Conservation (phyloP, 1,140 invertebrate species). For the Tetramorium simillimum region DNA sequence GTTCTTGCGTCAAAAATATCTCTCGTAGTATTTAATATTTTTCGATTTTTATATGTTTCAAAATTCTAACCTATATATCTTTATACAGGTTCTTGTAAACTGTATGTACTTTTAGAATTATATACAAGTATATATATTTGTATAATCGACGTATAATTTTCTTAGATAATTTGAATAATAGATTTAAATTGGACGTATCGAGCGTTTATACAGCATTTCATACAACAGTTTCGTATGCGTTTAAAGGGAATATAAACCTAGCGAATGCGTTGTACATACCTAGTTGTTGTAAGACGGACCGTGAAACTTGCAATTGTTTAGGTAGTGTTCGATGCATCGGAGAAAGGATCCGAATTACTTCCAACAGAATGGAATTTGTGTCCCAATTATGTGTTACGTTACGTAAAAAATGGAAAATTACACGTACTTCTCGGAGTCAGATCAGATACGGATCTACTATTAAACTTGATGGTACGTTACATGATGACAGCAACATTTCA, state of each 20-base stretch:
- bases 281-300: background rate
- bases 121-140: background rate
- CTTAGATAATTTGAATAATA: background rate
- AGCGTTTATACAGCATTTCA: too few species aligned
- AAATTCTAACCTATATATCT: constrained; percentile 25
- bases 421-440: constrained; percentile 89
- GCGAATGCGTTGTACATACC: too few species aligned
- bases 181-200: too few species aligned
- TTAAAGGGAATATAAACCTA: background rate
- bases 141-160: background rate
- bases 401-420: constrained; percentile 88
- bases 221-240: background rate
- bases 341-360: constrained; percentile 88
- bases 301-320: constrained; percentile 78
- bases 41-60: background rate
- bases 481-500: background rate
- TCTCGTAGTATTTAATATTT: constrained; percentile 84
- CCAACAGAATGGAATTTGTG: constrained; percentile 90
- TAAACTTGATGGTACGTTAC: constrained; percentile 88
- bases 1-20: background rate
- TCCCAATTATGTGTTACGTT: constrained; percentile 88
- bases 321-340: constrained; percentile 87
- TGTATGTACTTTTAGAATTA: background rate
- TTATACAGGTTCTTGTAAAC: background rate
- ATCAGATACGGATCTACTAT: constrained; percentile 87